These are phyloP conservation scores for Trichosurus vulpecula DNA, from an alignment of 2,797 vertebrate genomes.

Conservation along the genomic window DNA sequence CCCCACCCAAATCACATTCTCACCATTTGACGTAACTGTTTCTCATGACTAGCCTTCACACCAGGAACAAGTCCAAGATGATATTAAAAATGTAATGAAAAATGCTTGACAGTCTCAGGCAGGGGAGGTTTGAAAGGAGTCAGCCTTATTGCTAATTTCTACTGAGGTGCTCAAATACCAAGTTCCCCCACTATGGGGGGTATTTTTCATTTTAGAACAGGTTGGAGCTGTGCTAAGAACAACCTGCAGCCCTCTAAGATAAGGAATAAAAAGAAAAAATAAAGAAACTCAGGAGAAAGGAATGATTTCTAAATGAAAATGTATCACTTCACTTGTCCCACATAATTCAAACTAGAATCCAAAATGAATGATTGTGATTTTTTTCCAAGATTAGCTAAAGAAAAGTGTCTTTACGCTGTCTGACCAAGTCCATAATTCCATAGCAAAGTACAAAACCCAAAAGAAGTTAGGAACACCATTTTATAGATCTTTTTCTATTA, in stretches of 20 bases:
- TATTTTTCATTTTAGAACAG: neutral
- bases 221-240: neutral
- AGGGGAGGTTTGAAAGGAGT: neutral
- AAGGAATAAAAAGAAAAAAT: neutral
- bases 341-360: neutral
- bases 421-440: neutral
- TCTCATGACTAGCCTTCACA: neutral
- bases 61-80: neutral
- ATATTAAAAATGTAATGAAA: slow-evolving; percentile 16
- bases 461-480: neutral
- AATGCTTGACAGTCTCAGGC: neutral
- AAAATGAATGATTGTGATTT: neutral
- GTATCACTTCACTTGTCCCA: neutral
- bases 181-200: neutral
- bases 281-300: neutral
- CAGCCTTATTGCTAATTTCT: neutral
- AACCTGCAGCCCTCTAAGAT: slow-evolving; percentile 14
- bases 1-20: neutral
- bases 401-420: neutral
- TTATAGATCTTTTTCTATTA: neutral
- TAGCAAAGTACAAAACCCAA: neutral
- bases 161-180: neutral
- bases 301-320: slow-evolving; percentile 11
- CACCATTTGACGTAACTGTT: neutral
- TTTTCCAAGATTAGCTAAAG: neutral